Evolutionary conservation across 2,797 vertebrate species (phyloP).

Genomic region (Halcyon badia): DNA sequence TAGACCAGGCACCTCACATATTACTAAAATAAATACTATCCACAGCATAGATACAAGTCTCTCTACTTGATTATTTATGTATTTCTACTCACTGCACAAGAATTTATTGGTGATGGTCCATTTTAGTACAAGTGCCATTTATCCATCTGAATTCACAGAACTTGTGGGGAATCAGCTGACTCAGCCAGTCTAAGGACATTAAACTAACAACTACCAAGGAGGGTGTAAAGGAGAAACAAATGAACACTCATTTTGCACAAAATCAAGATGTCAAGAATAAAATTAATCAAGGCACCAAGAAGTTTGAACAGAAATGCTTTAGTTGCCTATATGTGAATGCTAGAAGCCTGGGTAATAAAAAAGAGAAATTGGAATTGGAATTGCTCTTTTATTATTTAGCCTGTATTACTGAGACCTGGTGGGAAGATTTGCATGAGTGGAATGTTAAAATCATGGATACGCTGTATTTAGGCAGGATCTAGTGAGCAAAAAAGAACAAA

Average conservation of each 20-base stretch:
- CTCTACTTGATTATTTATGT: not conserved
- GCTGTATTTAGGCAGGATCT: not conserved
- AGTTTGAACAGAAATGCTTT: conserved; percentile 9
- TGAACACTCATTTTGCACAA: not conserved
- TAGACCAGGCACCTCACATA: not conserved
- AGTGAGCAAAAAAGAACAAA: not conserved
- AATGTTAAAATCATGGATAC: not conserved
- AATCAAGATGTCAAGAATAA: conserved; percentile 46
- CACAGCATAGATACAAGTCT: not conserved
- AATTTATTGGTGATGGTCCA: not conserved
- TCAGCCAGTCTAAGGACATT: not conserved
- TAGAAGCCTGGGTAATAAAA: conserved; percentile 42
- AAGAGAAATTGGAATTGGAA: conserved; percentile 35
- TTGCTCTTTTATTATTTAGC: conserved; percentile 31
- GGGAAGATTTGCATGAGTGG: not conserved
- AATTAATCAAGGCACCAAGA: conserved; percentile 46
- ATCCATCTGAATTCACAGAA: not conserved
- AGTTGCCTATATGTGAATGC: not conserved
- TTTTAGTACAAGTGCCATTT: not conserved
- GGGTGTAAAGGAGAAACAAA: conserved; percentile 31
- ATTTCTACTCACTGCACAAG: not conserved
- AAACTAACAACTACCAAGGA: not conserved
- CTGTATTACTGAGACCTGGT: not conserved
- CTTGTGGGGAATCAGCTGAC: not conserved
- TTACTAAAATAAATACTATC: not conserved